Base-by-base conservation (phyloP, 2,888 invertebrate species). In the Phortica magna region DNA sequence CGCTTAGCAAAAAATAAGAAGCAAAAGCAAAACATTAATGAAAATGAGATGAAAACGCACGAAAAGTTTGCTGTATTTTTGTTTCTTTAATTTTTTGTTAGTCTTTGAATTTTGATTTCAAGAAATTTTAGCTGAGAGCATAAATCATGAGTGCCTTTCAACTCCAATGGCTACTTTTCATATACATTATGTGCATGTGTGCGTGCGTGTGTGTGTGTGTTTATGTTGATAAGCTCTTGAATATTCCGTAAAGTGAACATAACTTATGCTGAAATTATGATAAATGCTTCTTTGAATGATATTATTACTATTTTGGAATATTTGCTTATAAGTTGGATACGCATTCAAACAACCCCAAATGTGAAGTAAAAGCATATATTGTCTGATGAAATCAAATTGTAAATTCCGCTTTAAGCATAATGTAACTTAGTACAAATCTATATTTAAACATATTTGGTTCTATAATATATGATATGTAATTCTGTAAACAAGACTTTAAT, bases 61-160 rank as follows among this genome's bases (percentile, higher is more conserved):
- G 31, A 31, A 31, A 31, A 53, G 5, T 53, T n/a, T 53, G 12
- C 12, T n/a, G n/a, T 7, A 59, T 59, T 2, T 59, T 14, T 17
- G 19, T 19, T 61, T 61, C 61, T 22, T 57, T 57, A 17, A 19
- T n/a, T 1, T 57, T 19, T 61, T 61, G 17, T 61, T 5, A 10
- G 17, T 31, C 39, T 67, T 67, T 31, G 5, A n/a, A 14, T 41
- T 67, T 67, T 1, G 6, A 17, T 67, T 42, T 65, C 65, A 17
- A 14, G 67, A 6, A 12, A 10, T 14, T 42, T n/a, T 67, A 67
- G 6, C 17, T 41, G 17, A 3, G 17, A n/a, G 42, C 67, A 67
- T 67, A 67, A 67, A 43, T 67, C 67, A 67, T 67, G 31, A 39
- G 31, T 31, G 19, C 10, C 10, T 39, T 7, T 48, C 48, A 31